These are phyloP conservation scores for Benitochromis conjunctus DNA, from an alignment of 2,113 vertebrate genomes.

Conservation along the genomic window DNA sequence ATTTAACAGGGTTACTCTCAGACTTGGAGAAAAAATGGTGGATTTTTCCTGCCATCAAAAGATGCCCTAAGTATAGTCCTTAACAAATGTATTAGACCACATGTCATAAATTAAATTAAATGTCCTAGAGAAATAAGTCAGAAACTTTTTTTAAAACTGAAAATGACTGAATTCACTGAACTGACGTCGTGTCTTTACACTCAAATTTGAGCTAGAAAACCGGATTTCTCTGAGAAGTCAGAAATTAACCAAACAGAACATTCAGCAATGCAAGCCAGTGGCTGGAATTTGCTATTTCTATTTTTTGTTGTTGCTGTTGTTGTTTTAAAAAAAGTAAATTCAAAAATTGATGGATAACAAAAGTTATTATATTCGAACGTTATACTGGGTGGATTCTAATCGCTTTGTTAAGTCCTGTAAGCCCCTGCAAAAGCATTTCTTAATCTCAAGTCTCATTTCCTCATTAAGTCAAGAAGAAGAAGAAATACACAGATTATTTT, in stretches of 20 bases:
- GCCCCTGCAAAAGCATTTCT: not conserved
- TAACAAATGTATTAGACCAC: not conserved
- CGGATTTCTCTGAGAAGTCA: not conserved
- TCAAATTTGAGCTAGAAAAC: not conserved
- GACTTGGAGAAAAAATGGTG: not conserved
- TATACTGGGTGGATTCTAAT: not conserved
- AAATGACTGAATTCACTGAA: not conserved
- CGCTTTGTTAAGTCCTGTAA: not conserved
- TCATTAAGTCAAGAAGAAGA: not conserved
- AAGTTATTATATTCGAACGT: not conserved
- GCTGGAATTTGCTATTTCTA: not conserved
- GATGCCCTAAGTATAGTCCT: not conserved
- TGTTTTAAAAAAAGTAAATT: not conserved
- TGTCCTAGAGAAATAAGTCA: not conserved
- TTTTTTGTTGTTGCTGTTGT: not conserved
- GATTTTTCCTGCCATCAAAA: not conserved
- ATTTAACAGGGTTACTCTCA: not conserved
- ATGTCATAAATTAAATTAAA: not conserved
- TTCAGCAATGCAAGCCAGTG: not conserved
- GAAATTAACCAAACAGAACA: not conserved
- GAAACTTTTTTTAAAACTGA: not conserved
- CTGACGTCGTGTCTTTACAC: rapidly evolving
- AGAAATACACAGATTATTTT: not conserved
- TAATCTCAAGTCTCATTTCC: not conserved
- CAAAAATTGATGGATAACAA: not conserved